These are phyloP conservation scores for Steatocranus sp. DNA, from an alignment of 2,797 vertebrate genomes.

Conservation along the genomic window DNA sequence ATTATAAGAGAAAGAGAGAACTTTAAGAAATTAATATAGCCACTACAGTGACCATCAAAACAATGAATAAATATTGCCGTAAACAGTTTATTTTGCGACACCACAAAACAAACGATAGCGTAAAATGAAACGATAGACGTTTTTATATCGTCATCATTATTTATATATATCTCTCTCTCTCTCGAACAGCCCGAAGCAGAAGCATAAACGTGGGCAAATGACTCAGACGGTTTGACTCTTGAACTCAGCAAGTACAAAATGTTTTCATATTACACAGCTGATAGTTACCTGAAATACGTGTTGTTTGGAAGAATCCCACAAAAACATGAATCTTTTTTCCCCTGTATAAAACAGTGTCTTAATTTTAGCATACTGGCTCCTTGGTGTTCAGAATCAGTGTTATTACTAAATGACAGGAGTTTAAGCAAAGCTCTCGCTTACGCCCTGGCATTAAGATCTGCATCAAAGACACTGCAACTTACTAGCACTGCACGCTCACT, in stretches of 20 bases:
- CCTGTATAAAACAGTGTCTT: not conserved
- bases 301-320: not conserved
- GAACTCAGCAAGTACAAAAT: slow-evolving; percentile 1
- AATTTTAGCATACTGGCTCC: not conserved
- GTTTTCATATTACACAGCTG: not conserved
- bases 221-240: slow-evolving; percentile 17
- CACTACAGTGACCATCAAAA: too few species aligned
- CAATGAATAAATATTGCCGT: too few species aligned
- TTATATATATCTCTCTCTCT: too few species aligned
- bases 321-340: not conserved
- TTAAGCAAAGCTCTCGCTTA: not conserved
- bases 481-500: not conserved
- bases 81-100: too few species aligned
- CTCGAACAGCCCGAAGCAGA: too few species aligned
- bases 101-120: too few species aligned
- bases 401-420: not conserved
- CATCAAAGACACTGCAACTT: not conserved
- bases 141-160: too few species aligned
- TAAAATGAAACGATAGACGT: too few species aligned
- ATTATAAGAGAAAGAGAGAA: too few species aligned
- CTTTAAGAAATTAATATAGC: too few species aligned
- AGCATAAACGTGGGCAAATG: not conserved
- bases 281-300: not conserved
- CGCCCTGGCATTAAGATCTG: not conserved
- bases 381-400: too few species aligned